These are phyloP conservation scores for Plusia festucae DNA, from an alignment of 2,888 invertebrate species.

Conservation along the genomic window DNA sequence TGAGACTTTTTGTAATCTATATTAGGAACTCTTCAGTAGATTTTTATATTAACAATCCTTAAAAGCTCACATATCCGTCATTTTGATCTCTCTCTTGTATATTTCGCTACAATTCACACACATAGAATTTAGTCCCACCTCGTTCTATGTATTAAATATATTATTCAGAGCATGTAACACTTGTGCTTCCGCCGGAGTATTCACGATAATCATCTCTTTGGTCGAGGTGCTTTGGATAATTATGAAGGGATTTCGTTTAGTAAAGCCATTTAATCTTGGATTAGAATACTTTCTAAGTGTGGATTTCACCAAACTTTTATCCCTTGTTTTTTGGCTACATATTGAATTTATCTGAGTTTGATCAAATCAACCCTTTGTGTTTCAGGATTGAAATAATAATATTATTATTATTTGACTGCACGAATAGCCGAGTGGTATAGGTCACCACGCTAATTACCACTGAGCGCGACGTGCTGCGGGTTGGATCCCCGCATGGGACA, in stretches of 20 bases:
- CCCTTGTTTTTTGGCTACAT: too few species aligned
- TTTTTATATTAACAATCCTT: neutral
- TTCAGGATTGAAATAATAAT: too few species aligned
- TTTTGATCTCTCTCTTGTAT: neutral
- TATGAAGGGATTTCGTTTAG: neutral
- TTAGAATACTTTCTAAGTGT: too few species aligned
- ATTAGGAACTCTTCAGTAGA: neutral
- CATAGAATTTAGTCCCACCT: neutral
- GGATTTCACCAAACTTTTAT: too few species aligned
- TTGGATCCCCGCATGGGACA: too few species aligned
- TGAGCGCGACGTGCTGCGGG: too few species aligned
- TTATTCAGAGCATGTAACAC: constrained; percentile 2
- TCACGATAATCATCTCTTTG: neutral
- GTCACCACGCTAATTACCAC: too few species aligned
- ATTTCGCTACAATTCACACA: neutral
- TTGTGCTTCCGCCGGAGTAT: constrained; percentile 1
- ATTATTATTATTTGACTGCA: too few species aligned
- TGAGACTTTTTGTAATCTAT: too few species aligned
- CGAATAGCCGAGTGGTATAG: too few species aligned
- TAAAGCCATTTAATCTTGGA: neutral
- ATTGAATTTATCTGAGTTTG: too few species aligned
- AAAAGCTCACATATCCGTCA: neutral
- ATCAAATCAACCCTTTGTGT: too few species aligned
- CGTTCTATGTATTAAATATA: neutral
- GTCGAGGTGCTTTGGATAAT: neutral